Base-by-base conservation (phyloP, 2,888 invertebrate species). In the Litoditis marina region DNA sequence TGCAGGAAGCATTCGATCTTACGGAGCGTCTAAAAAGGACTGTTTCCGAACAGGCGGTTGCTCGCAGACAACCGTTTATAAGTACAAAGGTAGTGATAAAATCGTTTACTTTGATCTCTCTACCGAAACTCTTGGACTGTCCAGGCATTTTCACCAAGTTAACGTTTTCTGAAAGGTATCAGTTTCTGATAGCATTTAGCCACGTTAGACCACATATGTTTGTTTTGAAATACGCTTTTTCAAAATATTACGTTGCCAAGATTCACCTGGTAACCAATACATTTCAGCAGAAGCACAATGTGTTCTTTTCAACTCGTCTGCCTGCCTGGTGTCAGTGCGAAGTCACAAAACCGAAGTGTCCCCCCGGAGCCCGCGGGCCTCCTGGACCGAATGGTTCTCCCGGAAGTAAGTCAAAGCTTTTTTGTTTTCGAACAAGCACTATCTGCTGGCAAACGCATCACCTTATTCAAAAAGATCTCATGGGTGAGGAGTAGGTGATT, bases 271-370 rank as follows among this genome's bases (percentile, higher is more conserved):
- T 22, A 39, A 58, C 19, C 50, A n/a, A 59, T 50, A 42, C 59
- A 27, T n/a, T 50, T 3, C 39, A 39, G 39, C 59, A 59, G 49
- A n/a, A n/a, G n/a, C n/a, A n/a, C n/a, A 59, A 59, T 50, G 36
- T 59, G 30, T 51, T 59, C 42, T 30, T 59, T 25, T 42, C 34
- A n/a, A n/a, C 27, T 19, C 11, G 30, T 19, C 50, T 69, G 1
- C 69, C 69, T 1, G 56, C 59, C 0, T 69, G 69, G 69, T 69
- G 69, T 52, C 63, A 65, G 30, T 69, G 69, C 42, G 69, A 69
- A 34, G 66, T 66, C 19, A 44, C 63, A 13, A 28, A 51, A 22
- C 69, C 69, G 11, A 60, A 44, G 32, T 69, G 69, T 46, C 69
- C 66, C 6, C 65, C 63, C 13, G 69, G 69, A 0, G 64, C 65